Evolutionary conservation across 2,888 invertebrate species (phyloP).

Genomic region (Habrosyne pyritoides): DNA sequence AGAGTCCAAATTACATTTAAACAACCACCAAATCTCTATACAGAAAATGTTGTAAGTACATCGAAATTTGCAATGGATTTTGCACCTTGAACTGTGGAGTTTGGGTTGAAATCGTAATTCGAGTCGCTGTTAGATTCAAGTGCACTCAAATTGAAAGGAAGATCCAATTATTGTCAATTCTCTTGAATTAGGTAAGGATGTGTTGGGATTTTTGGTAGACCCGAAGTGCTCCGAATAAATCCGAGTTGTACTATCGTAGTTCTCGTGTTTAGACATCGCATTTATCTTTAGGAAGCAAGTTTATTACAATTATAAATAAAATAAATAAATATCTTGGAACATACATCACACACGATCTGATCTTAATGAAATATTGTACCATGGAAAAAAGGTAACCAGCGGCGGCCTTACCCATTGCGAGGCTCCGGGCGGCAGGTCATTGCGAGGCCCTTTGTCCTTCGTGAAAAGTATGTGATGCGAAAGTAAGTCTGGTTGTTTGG

Average conservation of each 20-base stretch:
- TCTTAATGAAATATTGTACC: too few species aligned
- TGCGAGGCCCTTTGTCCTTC: too few species aligned
- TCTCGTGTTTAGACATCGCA: neutral
- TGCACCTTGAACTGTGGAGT: neutral
- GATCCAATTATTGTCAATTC: constrained; percentile 71
- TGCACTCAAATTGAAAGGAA: constrained; percentile 61
- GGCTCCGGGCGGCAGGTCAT: too few species aligned
- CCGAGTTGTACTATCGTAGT: neutral
- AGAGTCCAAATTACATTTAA: constrained; percentile 23
- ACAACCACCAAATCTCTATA: too few species aligned
- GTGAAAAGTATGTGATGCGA: too few species aligned
- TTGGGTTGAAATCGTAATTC: constrained; percentile 11
- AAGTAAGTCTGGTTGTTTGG: too few species aligned
- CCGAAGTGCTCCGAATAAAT: neutral
- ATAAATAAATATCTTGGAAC: too few species aligned
- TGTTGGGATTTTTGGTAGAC: constrained; percentile 62
- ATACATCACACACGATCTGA: too few species aligned
- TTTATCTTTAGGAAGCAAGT: too few species aligned
- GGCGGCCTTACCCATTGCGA: too few species aligned
- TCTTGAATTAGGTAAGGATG: constrained; percentile 54
- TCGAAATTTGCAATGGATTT: neutral
- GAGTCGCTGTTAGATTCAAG: constrained; percentile 29
- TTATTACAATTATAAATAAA: too few species aligned
- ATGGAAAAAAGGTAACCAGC: too few species aligned
- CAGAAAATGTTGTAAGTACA: neutral